Conservation (phyloP, 2,113 vertebrate genomes). For the Scopus umbretta region DNA sequence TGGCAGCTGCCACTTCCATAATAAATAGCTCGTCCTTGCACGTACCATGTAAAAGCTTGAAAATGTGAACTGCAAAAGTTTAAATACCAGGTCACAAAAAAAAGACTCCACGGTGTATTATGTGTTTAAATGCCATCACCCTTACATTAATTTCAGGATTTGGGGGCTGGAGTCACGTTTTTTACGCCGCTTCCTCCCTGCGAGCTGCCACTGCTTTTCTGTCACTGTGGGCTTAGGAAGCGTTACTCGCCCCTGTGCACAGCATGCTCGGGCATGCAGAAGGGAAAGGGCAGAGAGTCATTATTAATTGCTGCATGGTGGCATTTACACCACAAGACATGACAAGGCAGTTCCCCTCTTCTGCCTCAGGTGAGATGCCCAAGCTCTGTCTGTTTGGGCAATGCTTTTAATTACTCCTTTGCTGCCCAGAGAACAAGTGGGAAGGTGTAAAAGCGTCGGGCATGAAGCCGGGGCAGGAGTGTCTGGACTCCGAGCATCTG, state of each 20-base stretch:
- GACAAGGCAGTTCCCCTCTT: background rate
- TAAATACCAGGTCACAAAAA: background rate
- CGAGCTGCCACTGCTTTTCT: background rate
- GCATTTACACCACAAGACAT: background rate
- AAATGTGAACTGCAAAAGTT: background rate
- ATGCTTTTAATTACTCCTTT: background rate
- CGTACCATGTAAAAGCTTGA: background rate
- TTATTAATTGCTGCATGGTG: background rate
- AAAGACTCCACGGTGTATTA: background rate
- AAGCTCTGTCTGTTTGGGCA: background rate
- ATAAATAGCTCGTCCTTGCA: background rate
- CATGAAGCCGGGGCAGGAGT: background rate
- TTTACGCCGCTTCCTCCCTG: background rate
- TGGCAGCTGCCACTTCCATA: background rate
- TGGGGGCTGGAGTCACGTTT: background rate
- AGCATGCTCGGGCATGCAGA: accelerated
- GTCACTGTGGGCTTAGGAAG: background rate
- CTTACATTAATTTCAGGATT: background rate
- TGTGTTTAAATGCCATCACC: background rate
- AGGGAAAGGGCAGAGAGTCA: background rate
- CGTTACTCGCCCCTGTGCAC: background rate
- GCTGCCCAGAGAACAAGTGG: background rate
- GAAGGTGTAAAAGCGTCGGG: background rate
- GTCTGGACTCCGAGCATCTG: accelerated
- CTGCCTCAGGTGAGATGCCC: background rate